Evolutionary conservation across 2,113 vertebrate genomes (phyloP).

Genomic region (Cisticola juncidis): DNA sequence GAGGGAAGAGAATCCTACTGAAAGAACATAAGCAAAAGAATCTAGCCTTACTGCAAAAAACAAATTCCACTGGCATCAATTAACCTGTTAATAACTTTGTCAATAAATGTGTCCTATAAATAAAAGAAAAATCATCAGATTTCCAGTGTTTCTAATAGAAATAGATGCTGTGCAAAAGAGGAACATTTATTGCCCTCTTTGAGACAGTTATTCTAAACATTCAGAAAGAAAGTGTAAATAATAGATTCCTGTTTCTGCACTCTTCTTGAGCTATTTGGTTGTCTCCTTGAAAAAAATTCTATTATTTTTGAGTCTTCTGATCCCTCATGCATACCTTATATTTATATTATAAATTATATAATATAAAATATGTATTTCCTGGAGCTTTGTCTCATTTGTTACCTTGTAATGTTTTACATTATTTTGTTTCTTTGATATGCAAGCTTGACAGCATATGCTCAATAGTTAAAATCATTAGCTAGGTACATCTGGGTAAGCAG

Average conservation of each 20-base stretch:
- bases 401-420: not conserved
- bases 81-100: not conserved
- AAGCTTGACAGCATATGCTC: not conserved
- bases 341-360: too few species aligned
- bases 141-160: not conserved
- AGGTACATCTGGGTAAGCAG: not conserved
- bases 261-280: not conserved
- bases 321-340: not conserved
- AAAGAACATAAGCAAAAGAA: not conserved
- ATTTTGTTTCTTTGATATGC: not conserved
- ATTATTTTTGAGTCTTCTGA: not conserved
- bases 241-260: not conserved
- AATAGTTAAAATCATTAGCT: not conserved
- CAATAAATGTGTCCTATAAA: not conserved
- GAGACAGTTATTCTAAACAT: not conserved
- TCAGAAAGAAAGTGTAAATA: not conserved
- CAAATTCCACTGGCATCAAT: not conserved
- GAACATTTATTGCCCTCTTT: not conserved
- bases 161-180: not conserved
- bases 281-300: not conserved
- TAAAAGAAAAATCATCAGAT: not conserved
- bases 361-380: not conserved
- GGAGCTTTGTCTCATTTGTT: not conserved
- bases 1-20: not conserved
- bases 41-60: not conserved